These are phyloP conservation scores for Cavia aperea DNA, from an alignment of 2,113 vertebrate species.

Conservation along the genomic window DNA sequence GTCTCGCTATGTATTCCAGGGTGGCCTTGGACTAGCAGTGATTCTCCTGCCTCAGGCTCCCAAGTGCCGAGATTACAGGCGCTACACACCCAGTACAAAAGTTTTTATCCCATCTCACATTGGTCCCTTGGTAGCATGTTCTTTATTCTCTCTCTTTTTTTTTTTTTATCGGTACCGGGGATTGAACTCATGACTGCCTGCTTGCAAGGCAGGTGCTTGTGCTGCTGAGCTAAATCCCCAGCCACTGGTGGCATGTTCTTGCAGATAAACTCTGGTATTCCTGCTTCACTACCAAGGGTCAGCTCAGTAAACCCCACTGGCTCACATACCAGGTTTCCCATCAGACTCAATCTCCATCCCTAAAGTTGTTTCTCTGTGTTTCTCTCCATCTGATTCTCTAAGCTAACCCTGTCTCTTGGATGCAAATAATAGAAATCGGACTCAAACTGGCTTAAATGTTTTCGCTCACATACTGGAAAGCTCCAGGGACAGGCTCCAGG, in stretches of 20 bases:
- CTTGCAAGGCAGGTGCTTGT: too few species aligned
- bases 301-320: not conserved
- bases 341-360: not conserved
- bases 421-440: not conserved
- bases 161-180: too few species aligned
- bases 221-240: too few species aligned
- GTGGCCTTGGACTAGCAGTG: not conserved
- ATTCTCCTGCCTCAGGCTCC: not conserved
- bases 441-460: not conserved
- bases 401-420: constrained; percentile 7
- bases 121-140: not conserved
- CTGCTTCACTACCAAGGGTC: not conserved
- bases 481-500: constrained; percentile 4
- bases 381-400: constrained; percentile 17
- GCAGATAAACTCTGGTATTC: not conserved
- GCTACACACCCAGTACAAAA: not conserved
- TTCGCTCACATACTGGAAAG: constrained; percentile 36
- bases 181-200: too few species aligned
- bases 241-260: not conserved
- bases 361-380: not conserved
- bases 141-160: not conserved
- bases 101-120: not conserved
- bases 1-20: not conserved
- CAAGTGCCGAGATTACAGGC: not conserved
- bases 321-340: not conserved